phyloP scores from a whole-genome alignment of 2,797 vertebrate species.

The Apogon hyalosoma region DNA sequence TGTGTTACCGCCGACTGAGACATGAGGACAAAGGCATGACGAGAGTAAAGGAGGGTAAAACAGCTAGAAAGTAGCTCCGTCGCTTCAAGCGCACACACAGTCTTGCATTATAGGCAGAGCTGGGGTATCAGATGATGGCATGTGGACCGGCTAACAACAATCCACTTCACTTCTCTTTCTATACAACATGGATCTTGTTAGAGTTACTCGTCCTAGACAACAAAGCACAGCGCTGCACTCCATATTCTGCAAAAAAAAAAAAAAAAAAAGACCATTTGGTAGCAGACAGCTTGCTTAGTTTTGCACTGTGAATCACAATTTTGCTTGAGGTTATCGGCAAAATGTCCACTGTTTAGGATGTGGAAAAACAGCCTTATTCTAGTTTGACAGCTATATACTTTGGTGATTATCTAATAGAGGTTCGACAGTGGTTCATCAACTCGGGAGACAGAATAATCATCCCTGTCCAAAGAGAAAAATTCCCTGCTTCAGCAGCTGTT shows the following conservation, averaged over 20 bases:
- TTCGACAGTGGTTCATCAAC: slow-evolving; percentile 35
- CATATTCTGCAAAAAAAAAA: slow-evolving; percentile 11
- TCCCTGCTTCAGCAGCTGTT: neutral
- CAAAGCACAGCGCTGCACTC: slow-evolving; percentile 43
- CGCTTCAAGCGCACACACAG: slow-evolving; percentile 19
- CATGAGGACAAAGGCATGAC: slow-evolving; percentile 51
- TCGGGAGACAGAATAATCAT: neutral
- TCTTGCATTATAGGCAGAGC: slow-evolving; percentile 23
- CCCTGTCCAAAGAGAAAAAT: slow-evolving; percentile 21
- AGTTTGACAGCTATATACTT: slow-evolving; percentile 35
- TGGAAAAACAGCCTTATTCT: slow-evolving; percentile 27
- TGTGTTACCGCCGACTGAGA: slow-evolving; percentile 61
- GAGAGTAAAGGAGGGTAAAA: slow-evolving; percentile 27
- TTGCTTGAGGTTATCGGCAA: slow-evolving; percentile 42
- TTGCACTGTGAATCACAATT: slow-evolving; percentile 35
- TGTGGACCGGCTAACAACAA: slow-evolving; percentile 51
- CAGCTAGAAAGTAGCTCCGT: slow-evolving; percentile 43
- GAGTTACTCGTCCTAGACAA: slow-evolving; percentile 54
- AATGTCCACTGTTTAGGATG: slow-evolving; percentile 24
- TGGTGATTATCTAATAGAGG: slow-evolving; percentile 23
- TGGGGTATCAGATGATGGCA: slow-evolving; percentile 60
- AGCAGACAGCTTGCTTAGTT: slow-evolving; percentile 30
- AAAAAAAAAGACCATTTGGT: slow-evolving; percentile 18
- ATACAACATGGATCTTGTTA: slow-evolving; percentile 70
- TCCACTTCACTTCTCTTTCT: slow-evolving; percentile 51